Base-by-base conservation (phyloP, 2,888 invertebrate species). In the Thereva nobilitata region DNA sequence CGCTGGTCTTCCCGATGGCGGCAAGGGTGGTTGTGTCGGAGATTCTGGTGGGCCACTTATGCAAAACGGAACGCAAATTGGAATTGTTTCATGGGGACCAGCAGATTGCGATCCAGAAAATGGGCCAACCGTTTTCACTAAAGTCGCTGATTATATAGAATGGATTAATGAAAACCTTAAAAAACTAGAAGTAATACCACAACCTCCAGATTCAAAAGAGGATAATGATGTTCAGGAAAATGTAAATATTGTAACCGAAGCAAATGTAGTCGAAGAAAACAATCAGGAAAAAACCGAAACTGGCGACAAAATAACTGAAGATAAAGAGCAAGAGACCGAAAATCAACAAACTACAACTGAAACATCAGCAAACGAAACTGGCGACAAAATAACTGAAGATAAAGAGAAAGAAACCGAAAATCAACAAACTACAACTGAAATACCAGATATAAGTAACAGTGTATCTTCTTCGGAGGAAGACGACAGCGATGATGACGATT, bases 11-110 rank as follows among this genome's bases (percentile, higher is more conserved):
- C 61, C 59, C 9, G 57, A 50, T 12, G 66, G 63, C 53, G 66
- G 66, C 6, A 63, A 53, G 35, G 65, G 69, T 41, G 71, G 64
- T 38, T 71, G 71, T 66, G 69, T 68, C 66, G 73, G 72, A 59
- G 73, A 74, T 63, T 73, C 73, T 55, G 73, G 73, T 69, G 72
- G 70, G 42, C 67, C 68, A 55, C 64, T 70, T 41, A 71, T 73
- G 10, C 68, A 71, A 61, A 42, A 61, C 34, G 45, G 52, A 41
- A 44, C 53, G 23, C 76, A 68, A 72, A 38, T 80, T 54, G 81
- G 81, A 64, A 70, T 81, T 44, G 77, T 79, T 9, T 80, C 81
- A 12, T 80, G 80, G 80, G 80, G 79, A 3, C 52, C 70, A 9
- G 73, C 73, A 10, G 77, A 78, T 7, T 80, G 80, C 59, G 77